Percentiles rank a stretch among this genome's conserved stretches.
Conservation (phyloP, 2,113 vertebrate species). For the Budorcas taxicolor region DNA sequence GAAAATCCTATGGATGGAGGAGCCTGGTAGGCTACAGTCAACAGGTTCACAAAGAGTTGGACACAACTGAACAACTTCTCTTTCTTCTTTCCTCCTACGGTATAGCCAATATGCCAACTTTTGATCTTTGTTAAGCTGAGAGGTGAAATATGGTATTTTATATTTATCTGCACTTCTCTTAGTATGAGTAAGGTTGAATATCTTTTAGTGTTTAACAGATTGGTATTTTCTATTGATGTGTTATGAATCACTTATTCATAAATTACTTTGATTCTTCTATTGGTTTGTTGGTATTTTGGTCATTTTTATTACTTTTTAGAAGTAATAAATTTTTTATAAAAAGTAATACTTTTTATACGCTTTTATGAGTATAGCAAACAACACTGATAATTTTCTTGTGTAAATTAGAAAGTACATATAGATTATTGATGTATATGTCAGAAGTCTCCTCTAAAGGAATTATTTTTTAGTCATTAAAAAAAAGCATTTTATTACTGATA, state of each 20-base stretch:
- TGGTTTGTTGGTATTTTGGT: neutral
- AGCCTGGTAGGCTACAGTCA: neutral
- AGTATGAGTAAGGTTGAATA: neutral
- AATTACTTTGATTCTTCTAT: neutral
- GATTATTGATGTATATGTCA: neutral
- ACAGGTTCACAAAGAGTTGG: neutral
- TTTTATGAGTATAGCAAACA: neutral
- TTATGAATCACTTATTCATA: neutral
- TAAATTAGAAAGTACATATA: conserved; percentile 3
- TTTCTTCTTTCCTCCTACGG: neutral
- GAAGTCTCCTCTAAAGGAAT: neutral
- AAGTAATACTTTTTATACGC: neutral
- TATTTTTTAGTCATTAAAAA: neutral
- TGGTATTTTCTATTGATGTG: neutral
- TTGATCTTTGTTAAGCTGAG: neutral
- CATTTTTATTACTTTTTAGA: conserved; percentile 14
- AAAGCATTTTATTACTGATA: neutral
- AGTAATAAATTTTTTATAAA: neutral
- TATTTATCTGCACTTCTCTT: conserved; percentile 10
- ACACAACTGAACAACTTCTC: neutral
- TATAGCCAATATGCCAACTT: neutral
- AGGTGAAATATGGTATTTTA: neutral
- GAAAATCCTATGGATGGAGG: neutral
- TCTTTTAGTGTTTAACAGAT: neutral
- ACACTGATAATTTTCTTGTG: neutral